These are phyloP conservation scores for Lophius piscatorius DNA, from an alignment of 2,113 vertebrate species.

Conservation along the genomic window DNA sequence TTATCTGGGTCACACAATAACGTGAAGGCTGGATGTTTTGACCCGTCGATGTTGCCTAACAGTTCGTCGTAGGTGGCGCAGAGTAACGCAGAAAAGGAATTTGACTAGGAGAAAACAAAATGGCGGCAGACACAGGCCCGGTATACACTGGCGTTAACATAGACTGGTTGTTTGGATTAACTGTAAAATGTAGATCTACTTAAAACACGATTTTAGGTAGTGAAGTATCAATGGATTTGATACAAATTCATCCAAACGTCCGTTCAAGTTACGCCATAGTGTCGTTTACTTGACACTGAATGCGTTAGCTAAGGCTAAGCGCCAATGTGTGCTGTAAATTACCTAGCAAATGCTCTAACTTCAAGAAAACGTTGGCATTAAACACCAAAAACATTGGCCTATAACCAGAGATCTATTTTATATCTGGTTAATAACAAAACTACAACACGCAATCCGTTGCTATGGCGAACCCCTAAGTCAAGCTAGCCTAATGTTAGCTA, in stretches of 20 bases:
- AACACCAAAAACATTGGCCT: no score
- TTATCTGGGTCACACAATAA: background rate
- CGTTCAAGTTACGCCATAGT: background rate
- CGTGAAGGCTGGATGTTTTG: background rate
- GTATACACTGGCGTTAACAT: constrained; percentile 41
- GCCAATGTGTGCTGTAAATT: no score
- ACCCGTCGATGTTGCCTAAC: background rate
- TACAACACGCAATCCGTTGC: background rate
- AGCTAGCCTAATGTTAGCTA: constrained; percentile 48
- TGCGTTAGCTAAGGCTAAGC: constrained; percentile 6
- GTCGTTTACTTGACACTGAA: background rate
- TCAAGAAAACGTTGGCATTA: no score
- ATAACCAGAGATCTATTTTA: no score
- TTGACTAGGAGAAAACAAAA: constrained; percentile 82
- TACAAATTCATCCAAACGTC: background rate
- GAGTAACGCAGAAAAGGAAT: constrained; percentile 36
- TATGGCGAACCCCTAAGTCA: constrained; percentile 6
- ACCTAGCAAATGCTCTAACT: no score
- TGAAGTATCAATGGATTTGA: accelerated
- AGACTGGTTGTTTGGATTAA: constrained; percentile 12
- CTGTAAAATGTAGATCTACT: background rate
- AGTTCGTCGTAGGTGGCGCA: no score
- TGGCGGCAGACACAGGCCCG: constrained; percentile 77
- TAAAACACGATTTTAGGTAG: no score
- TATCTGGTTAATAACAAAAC: no score